These are phyloP conservation scores for Helogale parvula DNA, from an alignment of 2,113 vertebrate species.

Conservation along the genomic window DNA sequence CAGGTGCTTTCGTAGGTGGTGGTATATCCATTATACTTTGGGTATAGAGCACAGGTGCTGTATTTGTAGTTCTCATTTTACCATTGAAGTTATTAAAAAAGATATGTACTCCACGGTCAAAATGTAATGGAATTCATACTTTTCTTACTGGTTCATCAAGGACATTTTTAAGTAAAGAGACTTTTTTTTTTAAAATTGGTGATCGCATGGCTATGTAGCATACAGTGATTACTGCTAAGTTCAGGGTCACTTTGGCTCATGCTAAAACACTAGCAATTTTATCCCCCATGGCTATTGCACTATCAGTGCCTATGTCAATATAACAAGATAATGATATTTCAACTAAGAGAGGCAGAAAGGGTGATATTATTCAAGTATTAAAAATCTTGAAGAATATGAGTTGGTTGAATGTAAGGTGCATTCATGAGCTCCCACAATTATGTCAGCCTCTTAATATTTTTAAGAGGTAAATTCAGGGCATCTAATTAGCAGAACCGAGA, in stretches of 20 bases:
- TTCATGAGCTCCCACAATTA: background rate
- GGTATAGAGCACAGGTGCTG: background rate
- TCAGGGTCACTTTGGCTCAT: background rate
- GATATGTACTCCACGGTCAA: background rate
- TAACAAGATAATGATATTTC: background rate
- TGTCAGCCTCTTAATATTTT: conserved; percentile 1
- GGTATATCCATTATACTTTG: background rate
- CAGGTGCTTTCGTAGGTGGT: background rate
- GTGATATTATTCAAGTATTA: background rate
- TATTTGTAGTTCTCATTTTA: background rate
- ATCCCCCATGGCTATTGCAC: background rate
- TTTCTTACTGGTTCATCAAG: background rate
- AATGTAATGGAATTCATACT: background rate
- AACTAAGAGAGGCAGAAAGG: background rate
- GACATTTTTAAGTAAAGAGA: background rate
- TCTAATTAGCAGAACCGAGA: background rate
- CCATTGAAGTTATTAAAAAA: background rate
- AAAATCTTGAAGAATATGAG: background rate
- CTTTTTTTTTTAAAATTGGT: background rate
- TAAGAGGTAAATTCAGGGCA: conserved; percentile 48
- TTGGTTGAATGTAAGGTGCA: background rate
- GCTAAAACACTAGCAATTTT: background rate
- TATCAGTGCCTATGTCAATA: background rate
- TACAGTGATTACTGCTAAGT: background rate
- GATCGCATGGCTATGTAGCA: no score